These are phyloP conservation scores for Actinia tenebrosa DNA, from an alignment of 64 coral and sea anemone genomes.

Conservation along the genomic window DNA sequence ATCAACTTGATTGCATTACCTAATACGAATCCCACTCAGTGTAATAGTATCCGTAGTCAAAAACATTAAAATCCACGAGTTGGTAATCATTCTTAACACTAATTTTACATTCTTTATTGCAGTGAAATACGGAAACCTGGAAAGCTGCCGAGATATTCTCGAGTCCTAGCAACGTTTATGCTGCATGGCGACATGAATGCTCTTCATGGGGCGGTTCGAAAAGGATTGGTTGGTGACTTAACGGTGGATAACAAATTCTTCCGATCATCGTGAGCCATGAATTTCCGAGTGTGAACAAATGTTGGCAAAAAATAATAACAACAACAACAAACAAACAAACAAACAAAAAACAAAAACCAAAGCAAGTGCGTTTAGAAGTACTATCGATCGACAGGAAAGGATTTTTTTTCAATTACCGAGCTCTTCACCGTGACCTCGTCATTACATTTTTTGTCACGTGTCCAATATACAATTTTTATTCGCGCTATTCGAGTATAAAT, in stretches of 20 bases:
- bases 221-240: not conserved
- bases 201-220: constrained; percentile 7
- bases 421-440: not conserved
- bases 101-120: not conserved
- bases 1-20: too few relatives aligned
- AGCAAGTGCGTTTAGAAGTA: too few relatives aligned
- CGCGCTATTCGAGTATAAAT: too few relatives aligned
- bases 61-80: too few relatives aligned
- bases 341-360: too few relatives aligned
- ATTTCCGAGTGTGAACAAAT: too few relatives aligned
- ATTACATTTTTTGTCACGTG: not conserved
- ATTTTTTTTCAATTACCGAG: not conserved
- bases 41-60: too few relatives aligned
- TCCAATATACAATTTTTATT: too few relatives aligned
- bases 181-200: not conserved
- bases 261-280: not conserved
- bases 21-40: too few relatives aligned
- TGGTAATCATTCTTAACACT: not conserved
- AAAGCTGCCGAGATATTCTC: constrained; percentile 6
- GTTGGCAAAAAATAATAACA: too few relatives aligned
- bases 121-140: constrained; percentile 22
- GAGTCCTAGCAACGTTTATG: constrained; percentile 18
- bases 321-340: too few relatives aligned
- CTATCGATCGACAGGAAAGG: too few relatives aligned
- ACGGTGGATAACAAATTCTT: constrained; percentile 14